phyloP scores from a whole-genome alignment of 2,888 invertebrate genomes.

The Lithophane socia region DNA sequence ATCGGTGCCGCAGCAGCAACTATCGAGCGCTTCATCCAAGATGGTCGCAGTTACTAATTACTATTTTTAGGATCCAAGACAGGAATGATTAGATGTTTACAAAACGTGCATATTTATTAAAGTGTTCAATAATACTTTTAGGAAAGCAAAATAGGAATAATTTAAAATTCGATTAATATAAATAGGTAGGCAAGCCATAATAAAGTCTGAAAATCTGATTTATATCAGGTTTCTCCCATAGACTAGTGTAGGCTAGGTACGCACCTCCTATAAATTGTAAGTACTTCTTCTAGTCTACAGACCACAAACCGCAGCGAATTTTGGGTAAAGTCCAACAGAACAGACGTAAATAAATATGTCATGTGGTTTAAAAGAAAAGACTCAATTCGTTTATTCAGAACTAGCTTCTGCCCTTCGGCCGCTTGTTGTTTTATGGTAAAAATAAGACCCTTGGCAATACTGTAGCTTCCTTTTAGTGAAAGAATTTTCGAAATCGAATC shows the following conservation, averaged over 20 bases:
- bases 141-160: not conserved
- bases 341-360: constrained; percentile 22
- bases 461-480: not conserved
- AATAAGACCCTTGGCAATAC: not conserved
- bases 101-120: not conserved
- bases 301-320: constrained; percentile 35
- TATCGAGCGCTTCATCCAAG: not conserved
- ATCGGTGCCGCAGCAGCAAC: not conserved
- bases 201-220: not conserved
- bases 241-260: not conserved
- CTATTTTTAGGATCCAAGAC: not conserved
- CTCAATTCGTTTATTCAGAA: constrained; percentile 15
- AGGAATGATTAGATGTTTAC: not conserved
- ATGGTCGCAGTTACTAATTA: not conserved
- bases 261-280: constrained; percentile 12
- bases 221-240: not conserved
- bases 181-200: not conserved
- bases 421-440: not conserved
- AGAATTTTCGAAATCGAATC: not conserved
- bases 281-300: constrained; percentile 7
- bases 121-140: not conserved
- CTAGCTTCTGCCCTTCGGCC: not conserved
- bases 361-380: constrained; percentile 23
- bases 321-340: constrained; percentile 48
- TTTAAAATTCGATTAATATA: not conserved